Percentiles rank a stretch among this genome's conserved stretches.
Conservation (phyloP, 1,140 invertebrate species). For the Philopotamus ludificatus region DNA sequence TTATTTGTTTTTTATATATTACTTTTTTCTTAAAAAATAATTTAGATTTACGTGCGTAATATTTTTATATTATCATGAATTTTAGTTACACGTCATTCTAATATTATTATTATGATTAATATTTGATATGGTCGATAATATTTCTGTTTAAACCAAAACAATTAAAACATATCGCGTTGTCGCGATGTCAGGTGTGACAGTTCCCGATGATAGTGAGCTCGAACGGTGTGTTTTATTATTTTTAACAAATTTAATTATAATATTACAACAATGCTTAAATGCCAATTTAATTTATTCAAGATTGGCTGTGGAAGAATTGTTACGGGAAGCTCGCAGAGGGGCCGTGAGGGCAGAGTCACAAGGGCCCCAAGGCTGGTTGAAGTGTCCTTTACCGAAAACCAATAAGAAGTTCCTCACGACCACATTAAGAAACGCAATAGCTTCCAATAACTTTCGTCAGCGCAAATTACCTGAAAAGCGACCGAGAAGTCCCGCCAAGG, state of each 20-base stretch:
- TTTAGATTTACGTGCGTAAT: no score
- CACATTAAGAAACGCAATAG: conserved; percentile 51
- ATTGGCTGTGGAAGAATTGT: conserved; percentile 60
- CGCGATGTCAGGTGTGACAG: neutral
- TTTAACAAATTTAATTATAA: neutral
- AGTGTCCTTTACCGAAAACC: conserved; percentile 56
- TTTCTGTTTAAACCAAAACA: neutral
- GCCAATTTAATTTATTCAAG: conserved; percentile 44
- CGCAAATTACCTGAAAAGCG: conserved; percentile 27
- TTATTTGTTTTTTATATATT: no score
- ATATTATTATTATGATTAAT: neutral
- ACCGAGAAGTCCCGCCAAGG: neutral
- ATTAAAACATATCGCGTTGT: neutral
- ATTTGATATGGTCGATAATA: neutral
- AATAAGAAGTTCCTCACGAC: conserved; percentile 62
- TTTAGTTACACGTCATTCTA: no score
- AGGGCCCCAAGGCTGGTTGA: conserved; percentile 64
- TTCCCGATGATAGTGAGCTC: neutral
- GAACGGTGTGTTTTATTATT: neutral
- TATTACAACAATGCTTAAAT: neutral
- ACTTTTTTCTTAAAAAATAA: no score
- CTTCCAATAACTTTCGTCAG: conserved; percentile 47
- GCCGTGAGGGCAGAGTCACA: conserved; percentile 61
- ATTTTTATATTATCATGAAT: no score
- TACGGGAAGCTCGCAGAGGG: conserved; percentile 62